Base-by-base conservation (phyloP, 2,113 vertebrate genomes). In the Scolopax mira region DNA sequence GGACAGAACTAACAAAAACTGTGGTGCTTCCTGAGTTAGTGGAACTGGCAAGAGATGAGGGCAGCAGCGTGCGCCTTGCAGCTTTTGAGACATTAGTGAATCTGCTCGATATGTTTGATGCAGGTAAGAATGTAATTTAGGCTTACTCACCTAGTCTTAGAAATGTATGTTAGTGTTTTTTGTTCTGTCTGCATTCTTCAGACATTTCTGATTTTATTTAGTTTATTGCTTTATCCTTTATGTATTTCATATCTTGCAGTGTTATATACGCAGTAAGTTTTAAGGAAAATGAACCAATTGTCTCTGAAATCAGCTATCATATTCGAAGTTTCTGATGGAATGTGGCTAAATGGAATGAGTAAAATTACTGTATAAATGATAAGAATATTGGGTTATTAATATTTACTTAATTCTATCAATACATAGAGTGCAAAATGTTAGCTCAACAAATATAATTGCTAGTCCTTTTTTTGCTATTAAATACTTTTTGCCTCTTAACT, bases 21-120 rank as follows among this genome's bases (percentile, higher is more conserved):
- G 97, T 98, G 95, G 98, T 99, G 85, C 98, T 99, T 82, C 99
- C 99, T 42, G 99, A 99, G 61, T 97, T 99, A 66, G 97, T 99
- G 85, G 99, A 99, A 72, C 98, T 99, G 70, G 98, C 99, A 14
- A 97, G 98, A 84, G 99, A 99, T 24, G 99, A 99, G 96, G 97
- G 98, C 85, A 98, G 98, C 97, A 98, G 97, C 4, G 99, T 99
- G 30, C 98, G 99, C 16, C 98, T 99, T 44, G 98, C 99, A 69
- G 99, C 99, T 70, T 99, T 99, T 78, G 99, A 99, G 96, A 99
- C 99, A 1, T 96, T 99, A 95, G 98, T 99, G 62, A 99, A 98
- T 95, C 97, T 99, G 46, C 98, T 99, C 6, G 98, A 99, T 89
- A 98, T 99, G 97, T 98, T 99, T 88, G 99, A 99, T 95, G 96